phyloP scores from a whole-genome alignment of 1,140 invertebrate genomes.

The Meloidogyne exigua region DNA sequence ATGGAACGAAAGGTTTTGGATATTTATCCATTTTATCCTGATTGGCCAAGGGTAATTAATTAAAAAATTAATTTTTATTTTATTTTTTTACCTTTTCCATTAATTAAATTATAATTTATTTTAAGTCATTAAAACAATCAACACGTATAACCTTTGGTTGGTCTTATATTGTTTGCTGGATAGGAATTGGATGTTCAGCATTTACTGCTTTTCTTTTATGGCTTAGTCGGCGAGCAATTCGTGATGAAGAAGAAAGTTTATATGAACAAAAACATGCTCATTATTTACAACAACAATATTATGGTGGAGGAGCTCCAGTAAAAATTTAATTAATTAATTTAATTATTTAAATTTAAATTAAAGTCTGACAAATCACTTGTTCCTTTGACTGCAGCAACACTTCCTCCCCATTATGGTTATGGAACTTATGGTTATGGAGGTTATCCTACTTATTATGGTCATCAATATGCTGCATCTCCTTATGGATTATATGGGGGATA shows the following conservation, averaged over 20 bases:
- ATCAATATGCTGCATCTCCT: slow-evolving; percentile 25
- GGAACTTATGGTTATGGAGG: slow-evolving; percentile 33
- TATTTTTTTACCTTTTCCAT: too few relatives aligned
- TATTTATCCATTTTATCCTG: slow-evolving; percentile 42
- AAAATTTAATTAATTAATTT: not conserved
- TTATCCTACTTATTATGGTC: slow-evolving; percentile 40
- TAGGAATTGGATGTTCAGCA: slow-evolving; percentile 39
- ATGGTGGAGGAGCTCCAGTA: not conserved
- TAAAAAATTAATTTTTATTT: too few relatives aligned
- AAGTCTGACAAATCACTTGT: slow-evolving; percentile 43
- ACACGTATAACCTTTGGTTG: slow-evolving; percentile 43
- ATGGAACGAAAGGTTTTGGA: slow-evolving; percentile 40
- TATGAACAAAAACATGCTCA: slow-evolving; percentile 47
- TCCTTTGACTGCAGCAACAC: slow-evolving; percentile 14
- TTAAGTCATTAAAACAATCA: not conserved
- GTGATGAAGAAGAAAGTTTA: slow-evolving; percentile 36
- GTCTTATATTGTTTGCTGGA: slow-evolving; percentile 44
- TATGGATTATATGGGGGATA: slow-evolving; percentile 27
- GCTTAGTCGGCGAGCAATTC: slow-evolving; percentile 34
- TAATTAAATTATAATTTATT: too few relatives aligned
- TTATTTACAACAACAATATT: slow-evolving; percentile 38
- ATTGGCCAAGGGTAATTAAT: slow-evolving; percentile 39
- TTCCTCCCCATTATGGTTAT: slow-evolving; percentile 27
- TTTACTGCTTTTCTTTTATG: slow-evolving; percentile 44
- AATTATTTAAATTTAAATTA: not conserved